phyloP scores from a whole-genome alignment of 2,113 vertebrate species.

The Labeo rohita region DNA sequence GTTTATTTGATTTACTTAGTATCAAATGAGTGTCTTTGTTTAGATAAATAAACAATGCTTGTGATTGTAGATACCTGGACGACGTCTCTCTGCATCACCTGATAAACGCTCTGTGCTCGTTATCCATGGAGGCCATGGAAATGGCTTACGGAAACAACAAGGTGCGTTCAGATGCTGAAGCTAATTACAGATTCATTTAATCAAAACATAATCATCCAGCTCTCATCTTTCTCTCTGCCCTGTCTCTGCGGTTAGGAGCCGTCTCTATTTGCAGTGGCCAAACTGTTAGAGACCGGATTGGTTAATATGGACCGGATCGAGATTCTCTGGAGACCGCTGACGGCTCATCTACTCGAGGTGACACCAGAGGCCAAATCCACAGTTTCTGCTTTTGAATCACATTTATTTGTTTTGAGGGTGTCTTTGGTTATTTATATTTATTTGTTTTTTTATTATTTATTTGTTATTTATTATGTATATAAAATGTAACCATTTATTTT shows the following conservation, averaged over 20 bases:
- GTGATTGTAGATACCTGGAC: conserved; percentile 89
- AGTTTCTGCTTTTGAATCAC: not conserved
- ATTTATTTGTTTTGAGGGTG: not conserved
- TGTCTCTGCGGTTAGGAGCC: conserved; percentile 84
- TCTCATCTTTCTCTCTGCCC: not conserved
- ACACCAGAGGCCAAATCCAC: conserved; percentile 23
- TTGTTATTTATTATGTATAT: no score
- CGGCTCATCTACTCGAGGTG: conserved; percentile 97
- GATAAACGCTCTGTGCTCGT: conserved; percentile 97
- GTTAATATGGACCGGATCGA: conserved; percentile 99
- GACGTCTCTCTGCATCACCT: conserved; percentile 98
- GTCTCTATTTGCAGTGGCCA: conserved; percentile 97
- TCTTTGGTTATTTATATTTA: not conserved
- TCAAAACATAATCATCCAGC: not conserved
- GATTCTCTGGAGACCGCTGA: conserved; percentile 96
- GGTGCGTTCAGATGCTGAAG: conserved; percentile 68
- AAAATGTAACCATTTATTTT: no score
- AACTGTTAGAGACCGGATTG: conserved; percentile 94
- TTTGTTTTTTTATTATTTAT: not conserved
- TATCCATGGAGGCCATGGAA: conserved; percentile 98
- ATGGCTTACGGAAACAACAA: conserved; percentile 99
- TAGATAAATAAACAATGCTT: not conserved
- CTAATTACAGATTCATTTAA: not conserved
- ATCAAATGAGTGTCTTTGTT: no score
- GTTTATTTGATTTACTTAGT: not conserved